Base-by-base conservation (phyloP, 2,797 vertebrate genomes). In the Eulemur albifrons region DNA sequence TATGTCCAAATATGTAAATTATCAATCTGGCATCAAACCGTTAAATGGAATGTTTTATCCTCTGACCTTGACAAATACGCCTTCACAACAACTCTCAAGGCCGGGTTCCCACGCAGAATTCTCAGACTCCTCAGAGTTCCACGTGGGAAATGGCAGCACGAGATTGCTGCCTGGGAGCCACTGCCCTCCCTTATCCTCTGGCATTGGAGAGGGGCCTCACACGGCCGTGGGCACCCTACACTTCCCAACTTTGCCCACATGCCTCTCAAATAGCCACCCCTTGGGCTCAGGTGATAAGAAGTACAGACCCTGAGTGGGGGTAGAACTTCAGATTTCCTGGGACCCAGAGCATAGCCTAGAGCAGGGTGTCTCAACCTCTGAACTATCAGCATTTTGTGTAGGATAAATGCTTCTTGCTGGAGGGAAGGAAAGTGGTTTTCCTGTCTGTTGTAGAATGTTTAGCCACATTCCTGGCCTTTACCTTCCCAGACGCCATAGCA, bases 131-230 rank as follows among this genome's bases (percentile, higher is more conserved):
- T 86, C 15, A 0, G 17, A 93, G 54, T 40, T 93, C 25, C 40
- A 18, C n/a, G 7, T 4, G 32, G 2, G 38, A 75, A 9, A 4
- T 0, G 2, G 52, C 27, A 1, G 25, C 17, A 13, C 0, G 38
- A 76, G 59, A 91, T 4, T 50, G 61, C 13, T 40, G 6, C 18
- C 63, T 30, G 30, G 54, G 35, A 30, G 8, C 63, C 40, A n/a
- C 17, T 13, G 12, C 7, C 15, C 13, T 15, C 12, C 54, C 17
- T 1, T 27, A 17, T 9, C 35, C 21, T 27, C 45, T 35, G 70
- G 61, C 63, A 59, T 18, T 30, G 77, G n/a, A 38, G 25, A 27
- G 23, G 27, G 23, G 27, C 2, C 57, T 35, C 25, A 48, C 18
- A 15, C 15, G 38, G 2, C 6, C 35, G 0, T 35, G 23, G 45